Evolutionary conservation across 23 tunicate species (phyloP), one percentile per base, ranked within the genome.

Genomic region (Halocynthia aurantium): DNA sequence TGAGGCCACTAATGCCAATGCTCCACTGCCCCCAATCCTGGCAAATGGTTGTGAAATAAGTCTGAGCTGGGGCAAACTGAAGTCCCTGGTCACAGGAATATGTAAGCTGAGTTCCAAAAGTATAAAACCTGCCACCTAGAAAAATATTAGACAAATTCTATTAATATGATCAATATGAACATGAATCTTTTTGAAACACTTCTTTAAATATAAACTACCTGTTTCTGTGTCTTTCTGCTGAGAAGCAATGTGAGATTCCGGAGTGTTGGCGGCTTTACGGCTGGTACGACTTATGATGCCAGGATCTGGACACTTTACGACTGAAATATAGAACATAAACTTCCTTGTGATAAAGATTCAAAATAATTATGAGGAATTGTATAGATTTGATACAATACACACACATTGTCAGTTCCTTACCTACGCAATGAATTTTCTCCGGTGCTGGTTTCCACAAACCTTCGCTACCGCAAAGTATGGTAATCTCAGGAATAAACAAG

Each of bases 401-500:
- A 31, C 44, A 31, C 44, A 31, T 31, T 31, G 44, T 4, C 44
- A 1, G 44, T 31, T 31, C 62, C 94, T 58, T 52, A 87, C 94
- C 73, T 62, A 77, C 73, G 77, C 94, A 87, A 51, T 52, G 66
- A 21, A 87, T 52, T 11, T 76, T 18, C 52, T 72, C 88, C 8
- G 85, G 85, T 18, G 83, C 61, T 6, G 96, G 88, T n/a, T 73
- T 70, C 96, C 96, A 89, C 12, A 78, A 60, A 6, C 96, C 96
- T 52, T 69, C 80, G 18, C 57, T 72, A 15, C 76, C 44, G 56
- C 96, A 89, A 57, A 21, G 63, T 7, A 89, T 7, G 0, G 81
- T 71, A 62, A 75, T 67, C 20, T 12, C 12, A 40, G 22, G 64
- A 19, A 71, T 62, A 44, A 64, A 82, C 6, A 15, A 19, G 9